Evolutionary conservation across 2,797 vertebrate genomes (phyloP), one percentile per base, ranked within the genome.

Genomic region (Pterois miles): DNA sequence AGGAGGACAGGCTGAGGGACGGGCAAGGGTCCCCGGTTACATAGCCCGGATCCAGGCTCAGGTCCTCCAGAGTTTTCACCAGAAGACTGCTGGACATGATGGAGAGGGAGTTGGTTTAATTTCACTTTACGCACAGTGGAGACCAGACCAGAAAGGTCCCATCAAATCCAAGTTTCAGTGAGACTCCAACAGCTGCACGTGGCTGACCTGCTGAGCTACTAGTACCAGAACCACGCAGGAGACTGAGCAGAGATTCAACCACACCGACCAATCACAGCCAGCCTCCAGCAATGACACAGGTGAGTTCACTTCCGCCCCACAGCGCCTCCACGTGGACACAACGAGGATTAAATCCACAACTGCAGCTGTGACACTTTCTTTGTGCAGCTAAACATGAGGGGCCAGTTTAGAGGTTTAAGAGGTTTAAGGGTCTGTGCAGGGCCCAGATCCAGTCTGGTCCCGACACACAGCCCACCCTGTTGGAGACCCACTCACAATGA

Each of bases 1-100:
- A 93, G 66, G 95, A 98, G 5, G 97, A 98, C 65, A 97, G 94
- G 90, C 97, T 99, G 54, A 97, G 95, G 23, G 97, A 98, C 76
- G 94, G 92, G 89, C 96, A 96, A 29, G 96, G 96, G 80, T 97
- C 97, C 64, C 94, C 96, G 73, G 96, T 95, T 77, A 96, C 96
- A 94, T 97, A 98, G 27, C 97, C 97, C 31, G 97, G 96, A 90
- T 99, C 97, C 93, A 98, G 77, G 68, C 96, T 98, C 81, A 98
- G 90, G 89, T 97, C 97, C 92, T 98, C 97, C 93, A 97, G 90
- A 57, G 95, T 95, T 92, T 97, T 98, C 87, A 96, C 84, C 57
- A 95, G 91, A 14, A 94, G 81, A 84, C 91, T 95, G 91, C 93
- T 95, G 63, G 96, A 93, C 89, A 96, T 96, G 88, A 22, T 46